Evolutionary conservation across 2,888 invertebrate species (phyloP).

Genomic region (Bombyx huttoni): DNA sequence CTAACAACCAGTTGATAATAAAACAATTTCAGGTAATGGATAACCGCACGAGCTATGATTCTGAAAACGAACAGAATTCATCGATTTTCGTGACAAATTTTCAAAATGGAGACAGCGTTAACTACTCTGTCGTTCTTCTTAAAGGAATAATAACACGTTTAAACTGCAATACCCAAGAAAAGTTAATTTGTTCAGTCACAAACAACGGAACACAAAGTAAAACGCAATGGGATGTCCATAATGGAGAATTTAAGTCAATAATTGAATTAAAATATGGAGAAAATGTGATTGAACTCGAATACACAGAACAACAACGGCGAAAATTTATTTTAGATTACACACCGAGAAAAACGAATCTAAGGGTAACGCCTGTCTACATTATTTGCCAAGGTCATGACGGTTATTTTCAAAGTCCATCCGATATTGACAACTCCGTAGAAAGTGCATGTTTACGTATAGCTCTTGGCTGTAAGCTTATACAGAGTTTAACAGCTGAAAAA

Average conservation of each 20-base stretch:
- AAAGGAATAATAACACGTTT: constrained; percentile 72
- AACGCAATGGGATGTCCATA: constrained; percentile 74
- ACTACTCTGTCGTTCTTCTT: constrained; percentile 74
- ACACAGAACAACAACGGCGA: constrained; percentile 52
- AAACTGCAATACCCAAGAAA: constrained; percentile 49
- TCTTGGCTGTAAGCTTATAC: constrained; percentile 84
- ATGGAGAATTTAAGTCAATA: constrained; percentile 79
- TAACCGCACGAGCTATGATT: constrained; percentile 54
- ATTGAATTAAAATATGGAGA: constrained; percentile 75
- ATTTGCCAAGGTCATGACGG: constrained; percentile 86
- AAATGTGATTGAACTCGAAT: constrained; percentile 75
- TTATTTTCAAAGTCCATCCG: constrained; percentile 78
- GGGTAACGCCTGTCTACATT: constrained; percentile 86
- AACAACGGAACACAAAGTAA: constrained; percentile 44
- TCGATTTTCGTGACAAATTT: constrained; percentile 72
- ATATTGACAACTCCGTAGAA: constrained; percentile 75
- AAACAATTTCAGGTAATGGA: constrained; percentile 65
- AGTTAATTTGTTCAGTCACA: constrained; percentile 51
- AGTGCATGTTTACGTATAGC: constrained; percentile 84
- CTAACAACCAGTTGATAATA: constrained; percentile 18
- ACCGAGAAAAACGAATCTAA: constrained; percentile 71
- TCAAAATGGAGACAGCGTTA: constrained; percentile 72
- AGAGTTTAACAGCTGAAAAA: constrained; percentile 90
- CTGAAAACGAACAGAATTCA: constrained; percentile 54
- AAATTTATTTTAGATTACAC: constrained; percentile 69